Conservation (phyloP, 2,888 invertebrate genomes). For the Andrena chrysosceles region DNA sequence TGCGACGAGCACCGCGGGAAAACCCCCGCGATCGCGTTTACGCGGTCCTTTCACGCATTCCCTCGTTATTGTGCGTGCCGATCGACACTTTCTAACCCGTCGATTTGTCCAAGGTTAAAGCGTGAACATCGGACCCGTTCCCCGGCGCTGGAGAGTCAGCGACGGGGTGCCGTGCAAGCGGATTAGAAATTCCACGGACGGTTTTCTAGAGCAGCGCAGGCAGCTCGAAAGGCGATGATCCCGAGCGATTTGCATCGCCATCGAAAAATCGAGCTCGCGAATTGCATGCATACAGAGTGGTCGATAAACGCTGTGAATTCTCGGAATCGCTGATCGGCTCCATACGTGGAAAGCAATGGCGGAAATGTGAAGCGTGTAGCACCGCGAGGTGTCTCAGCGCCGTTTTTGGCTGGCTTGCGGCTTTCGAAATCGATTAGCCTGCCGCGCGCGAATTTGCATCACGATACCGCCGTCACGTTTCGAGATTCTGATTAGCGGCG, state of each 20-base stretch:
- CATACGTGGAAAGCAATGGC: neutral
- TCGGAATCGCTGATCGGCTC: neutral
- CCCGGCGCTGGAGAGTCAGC: neutral
- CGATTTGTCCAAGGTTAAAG: conserved; percentile 29
- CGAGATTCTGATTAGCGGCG: conserved; percentile 51
- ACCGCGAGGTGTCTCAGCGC: too few species aligned
- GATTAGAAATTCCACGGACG: neutral
- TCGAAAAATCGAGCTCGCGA: neutral
- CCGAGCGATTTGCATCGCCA: conserved; percentile 1
- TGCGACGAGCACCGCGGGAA: conserved; percentile 27
- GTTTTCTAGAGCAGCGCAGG: neutral
- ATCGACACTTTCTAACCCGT: conserved; percentile 52
- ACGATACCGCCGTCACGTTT: conserved; percentile 17
- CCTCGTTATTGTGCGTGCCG: conserved; percentile 27
- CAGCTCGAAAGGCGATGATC: neutral
- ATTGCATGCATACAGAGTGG: neutral
- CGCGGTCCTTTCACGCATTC: conserved; percentile 39
- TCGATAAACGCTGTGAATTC: neutral
- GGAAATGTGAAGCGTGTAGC: too few species aligned
- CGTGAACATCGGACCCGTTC: conserved; percentile 4
- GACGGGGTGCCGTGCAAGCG: neutral
- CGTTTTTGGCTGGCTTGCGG: neutral
- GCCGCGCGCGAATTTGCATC: neutral
- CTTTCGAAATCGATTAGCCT: neutral
- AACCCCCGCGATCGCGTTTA: conserved; percentile 30